These are phyloP conservation scores for Rapana venosa DNA, from an alignment of 2,888 invertebrate species.

Conservation along the genomic window DNA sequence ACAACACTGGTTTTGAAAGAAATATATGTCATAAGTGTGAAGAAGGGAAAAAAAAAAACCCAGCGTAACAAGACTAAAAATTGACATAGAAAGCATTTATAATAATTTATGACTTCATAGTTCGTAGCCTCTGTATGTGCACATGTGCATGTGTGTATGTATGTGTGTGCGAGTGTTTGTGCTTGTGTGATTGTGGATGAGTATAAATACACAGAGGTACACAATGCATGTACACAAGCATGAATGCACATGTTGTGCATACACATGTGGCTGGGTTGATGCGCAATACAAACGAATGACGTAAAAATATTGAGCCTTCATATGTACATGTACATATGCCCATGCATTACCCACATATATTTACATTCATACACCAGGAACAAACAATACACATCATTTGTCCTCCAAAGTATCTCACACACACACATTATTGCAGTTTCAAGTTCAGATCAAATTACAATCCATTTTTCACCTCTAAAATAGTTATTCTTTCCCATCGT, in stretches of 20 bases:
- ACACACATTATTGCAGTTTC: not conserved
- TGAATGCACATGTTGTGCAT: not conserved
- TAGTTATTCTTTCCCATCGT: constrained; percentile 66
- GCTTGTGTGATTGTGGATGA: not conserved
- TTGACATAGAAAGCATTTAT: no score
- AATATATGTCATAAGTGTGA: no score
- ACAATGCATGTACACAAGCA: no score
- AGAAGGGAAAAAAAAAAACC: no score
- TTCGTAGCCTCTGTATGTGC: no score
- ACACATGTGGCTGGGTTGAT: no score
- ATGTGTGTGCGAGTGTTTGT: not conserved
- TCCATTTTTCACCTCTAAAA: constrained; percentile 62
- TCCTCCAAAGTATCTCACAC: not conserved
- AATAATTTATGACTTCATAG: no score
- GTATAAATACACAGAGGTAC: not conserved
- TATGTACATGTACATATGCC: not conserved
- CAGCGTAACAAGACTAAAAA: no score
- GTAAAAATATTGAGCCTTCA: not conserved
- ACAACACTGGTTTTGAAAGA: no score
- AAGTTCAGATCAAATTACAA: not conserved
- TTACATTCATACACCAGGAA: not conserved
- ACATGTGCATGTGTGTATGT: no score
- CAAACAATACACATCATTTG: not conserved
- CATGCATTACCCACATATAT: not conserved
- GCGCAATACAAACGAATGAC: no score